Evolutionary conservation across 2,888 invertebrate genomes (phyloP), one percentile per base, ranked within the genome.

Genomic region (Lasioglossum marginatum): DNA sequence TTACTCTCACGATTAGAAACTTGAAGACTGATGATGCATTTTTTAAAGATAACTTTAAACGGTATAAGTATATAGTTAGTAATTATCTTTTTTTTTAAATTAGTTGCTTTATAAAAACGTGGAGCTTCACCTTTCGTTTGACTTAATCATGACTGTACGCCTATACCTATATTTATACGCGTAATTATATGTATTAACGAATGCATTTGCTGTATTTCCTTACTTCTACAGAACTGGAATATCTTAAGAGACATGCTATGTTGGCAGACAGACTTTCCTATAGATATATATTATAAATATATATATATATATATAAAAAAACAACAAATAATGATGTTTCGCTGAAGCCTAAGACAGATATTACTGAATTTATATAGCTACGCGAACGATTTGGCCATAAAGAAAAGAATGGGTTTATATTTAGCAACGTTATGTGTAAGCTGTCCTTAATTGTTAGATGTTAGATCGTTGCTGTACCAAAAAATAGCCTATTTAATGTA

Each of bases 401-500:
- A 85, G 86, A 57, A 85, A 82, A 87, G 71, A 87, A 86, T 86
- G 83, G 78, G 85, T 89, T 89, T 85, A 88, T 87, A 88, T 82
- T 88, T 88, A 89, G 86, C 84, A 66, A 86, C 85, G 89, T 89
- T 89, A 88, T 89, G 86, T 82, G 86, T 89, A 89, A 84, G 86
- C 86, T 86, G 86, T 88, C 88, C 79, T 86, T 92, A 81, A 91
- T 90, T 90, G 92, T 92, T 92, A 92, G 92, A 87, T 89, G 81
- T 90, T 91, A 92, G 87, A 87, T 87, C 82, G 87, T 92, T 91
- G 90, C 90, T 91, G 90, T 91, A 91, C 84, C 87, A 89, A 92
- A 90, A 57, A 57, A 87, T 90, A 89, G 88, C 85, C 82, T 90
- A 81, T 90, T 88, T 89, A 90, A 88, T 87, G 81, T 90, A 87